phyloP scores from a whole-genome alignment of 2,888 invertebrate species.

The Himalopsyche tibetana region DNA sequence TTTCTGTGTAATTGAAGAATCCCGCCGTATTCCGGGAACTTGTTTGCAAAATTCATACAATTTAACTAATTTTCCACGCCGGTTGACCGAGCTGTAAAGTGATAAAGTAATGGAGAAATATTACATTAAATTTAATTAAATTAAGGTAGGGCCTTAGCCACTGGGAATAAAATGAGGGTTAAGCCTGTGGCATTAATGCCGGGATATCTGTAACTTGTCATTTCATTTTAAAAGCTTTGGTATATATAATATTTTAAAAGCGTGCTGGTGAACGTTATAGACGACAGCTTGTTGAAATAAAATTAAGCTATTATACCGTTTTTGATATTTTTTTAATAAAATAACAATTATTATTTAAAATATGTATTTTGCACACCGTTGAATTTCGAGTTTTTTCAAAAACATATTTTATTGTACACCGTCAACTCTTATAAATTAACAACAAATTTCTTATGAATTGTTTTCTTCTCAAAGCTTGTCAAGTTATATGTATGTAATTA shows the following conservation, averaged over 20 bases:
- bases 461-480: too few relatives aligned
- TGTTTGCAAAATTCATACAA: conserved; percentile 30
- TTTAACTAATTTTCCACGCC: conserved; percentile 13
- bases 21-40: background rate
- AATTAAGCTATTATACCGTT: background rate
- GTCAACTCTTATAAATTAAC: too few relatives aligned
- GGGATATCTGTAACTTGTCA: conserved; percentile 11
- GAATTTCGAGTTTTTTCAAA: too few relatives aligned
- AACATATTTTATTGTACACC: too few relatives aligned
- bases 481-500: too few relatives aligned
- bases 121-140: conserved; percentile 31
- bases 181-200: conserved; percentile 3
- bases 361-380: too few relatives aligned
- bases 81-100: conserved; percentile 31
- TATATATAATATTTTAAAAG: background rate
- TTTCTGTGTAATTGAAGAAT: conserved; percentile 10
- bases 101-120: conserved; percentile 34
- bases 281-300: background rate
- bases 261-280: background rate
- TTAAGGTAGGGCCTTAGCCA: background rate
- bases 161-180: conserved; percentile 27
- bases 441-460: too few relatives aligned
- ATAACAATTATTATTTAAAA: too few relatives aligned
- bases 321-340: too few relatives aligned
- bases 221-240: conserved; percentile 5